Percentiles rank a stretch among this genome's conserved stretches.
Conservation (phyloP, 2,113 vertebrate species). For the Buteo buteo region DNA sequence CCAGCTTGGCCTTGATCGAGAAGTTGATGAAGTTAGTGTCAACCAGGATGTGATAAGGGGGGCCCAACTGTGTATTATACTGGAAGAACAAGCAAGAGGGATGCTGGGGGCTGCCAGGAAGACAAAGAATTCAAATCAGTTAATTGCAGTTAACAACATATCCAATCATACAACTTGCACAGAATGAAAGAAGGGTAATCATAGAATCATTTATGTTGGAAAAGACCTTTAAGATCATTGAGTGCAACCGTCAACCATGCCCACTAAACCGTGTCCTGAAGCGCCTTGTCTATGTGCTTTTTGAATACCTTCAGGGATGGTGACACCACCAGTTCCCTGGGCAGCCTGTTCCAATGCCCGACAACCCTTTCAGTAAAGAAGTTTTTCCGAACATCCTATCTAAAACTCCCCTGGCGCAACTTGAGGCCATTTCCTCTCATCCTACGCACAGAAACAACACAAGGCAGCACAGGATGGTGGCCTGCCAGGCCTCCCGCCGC, state of each 20-base stretch:
- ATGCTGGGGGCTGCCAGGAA: constrained; percentile 81
- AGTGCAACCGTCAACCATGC: too few relatives aligned
- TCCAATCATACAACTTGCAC: not conserved
- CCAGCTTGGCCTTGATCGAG: constrained; percentile 97
- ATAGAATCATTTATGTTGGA: not conserved
- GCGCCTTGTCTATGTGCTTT: too few relatives aligned
- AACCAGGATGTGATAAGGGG: constrained; percentile 93
- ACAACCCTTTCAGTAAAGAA: too few relatives aligned
- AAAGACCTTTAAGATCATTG: too few relatives aligned
- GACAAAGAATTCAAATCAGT: constrained; percentile 12
- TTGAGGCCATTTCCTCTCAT: too few relatives aligned
- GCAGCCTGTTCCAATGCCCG: too few relatives aligned
- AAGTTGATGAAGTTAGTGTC: constrained; percentile 99
- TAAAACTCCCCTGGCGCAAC: too few relatives aligned
- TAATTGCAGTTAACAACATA: not conserved
- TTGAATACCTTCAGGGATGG: too few relatives aligned
- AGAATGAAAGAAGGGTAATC: not conserved
- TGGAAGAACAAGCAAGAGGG: constrained; percentile 98
- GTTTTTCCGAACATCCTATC: too few relatives aligned
- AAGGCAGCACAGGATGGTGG: rapidly evolving
- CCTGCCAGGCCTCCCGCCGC: rapidly evolving
- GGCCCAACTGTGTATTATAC: constrained; percentile 96
- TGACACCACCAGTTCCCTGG: too few relatives aligned
- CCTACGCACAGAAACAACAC: not conserved
- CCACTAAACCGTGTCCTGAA: too few relatives aligned